Base-by-base conservation (phyloP, 2,888 invertebrate genomes). In the Uropetala carovei region DNA sequence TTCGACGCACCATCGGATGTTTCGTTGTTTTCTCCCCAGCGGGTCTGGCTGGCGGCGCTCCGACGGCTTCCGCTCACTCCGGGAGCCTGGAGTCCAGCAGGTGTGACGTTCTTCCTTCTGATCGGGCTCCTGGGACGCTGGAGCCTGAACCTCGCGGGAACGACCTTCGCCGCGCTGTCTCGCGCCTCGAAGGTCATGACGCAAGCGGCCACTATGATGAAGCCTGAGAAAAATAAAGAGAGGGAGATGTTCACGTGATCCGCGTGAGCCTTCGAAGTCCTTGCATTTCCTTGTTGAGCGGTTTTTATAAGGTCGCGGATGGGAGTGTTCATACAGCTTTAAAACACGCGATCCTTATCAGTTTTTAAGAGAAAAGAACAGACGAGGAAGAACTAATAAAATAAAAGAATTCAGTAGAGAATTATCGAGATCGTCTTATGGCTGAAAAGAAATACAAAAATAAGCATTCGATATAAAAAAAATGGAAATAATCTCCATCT, bases 171-270 rank as follows among this genome's bases (percentile, higher is more conserved):
- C 0, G 99, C 98, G 93, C 98, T 98, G 95, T 99, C 99, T 5
- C 99, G 96, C 0, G 99, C 98, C 94, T 99, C 99, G 94, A 99
- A 99, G n/a, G 99, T 99, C 98, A 99, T 98, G 92, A 99, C 99
- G 94, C 99, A 99, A 0, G 99, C 99, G 59, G 99, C 98, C 43
- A 99, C 99, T 81, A 99, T 98, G 93, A 99, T 98, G 95, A 99
- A 99, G 75, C 98, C 98, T 98, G 94, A 91, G 92, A 92, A 14
- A 92, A 92, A 91, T 22, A 60, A 58, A 92, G 59, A 56, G n/a
- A 58, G 86, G 27, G 58, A 43, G 43, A 43, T 43, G 43, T 43
- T 43, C 43, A 43, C 43, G 43, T 43, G 43, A 43, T 43, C 43
- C 43, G 43, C 43, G 43, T 43, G 43, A 43, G 43, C 43, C 43